Conservation (phyloP, 1,140 invertebrate species). For the Rhyzopertha dominica region DNA sequence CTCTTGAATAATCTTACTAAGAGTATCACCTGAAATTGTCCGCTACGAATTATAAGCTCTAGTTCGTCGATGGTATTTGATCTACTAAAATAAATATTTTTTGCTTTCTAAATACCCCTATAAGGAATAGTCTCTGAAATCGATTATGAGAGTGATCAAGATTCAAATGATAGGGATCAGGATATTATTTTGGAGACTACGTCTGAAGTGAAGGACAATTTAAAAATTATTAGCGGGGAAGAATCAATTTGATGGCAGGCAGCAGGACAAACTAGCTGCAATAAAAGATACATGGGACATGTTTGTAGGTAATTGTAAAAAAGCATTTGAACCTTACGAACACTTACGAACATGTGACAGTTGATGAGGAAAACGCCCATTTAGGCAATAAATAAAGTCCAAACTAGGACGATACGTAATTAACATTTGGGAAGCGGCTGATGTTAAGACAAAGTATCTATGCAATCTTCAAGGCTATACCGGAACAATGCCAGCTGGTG, state of each 20-base stretch:
- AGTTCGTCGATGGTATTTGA: no score
- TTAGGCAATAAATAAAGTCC: no score
- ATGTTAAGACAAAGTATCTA: constrained; percentile 12
- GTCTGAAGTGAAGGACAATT: constrained; percentile 1
- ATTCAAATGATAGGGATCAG: constrained; percentile 1
- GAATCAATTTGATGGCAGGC: constrained; percentile 15
- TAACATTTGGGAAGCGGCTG: constrained; percentile 9
- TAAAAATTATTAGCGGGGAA: neutral
- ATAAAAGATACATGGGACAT: constrained; percentile 37
- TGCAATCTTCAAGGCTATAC: no score
- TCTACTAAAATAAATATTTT: no score
- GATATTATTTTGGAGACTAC: constrained; percentile 1
- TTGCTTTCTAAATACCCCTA: no score
- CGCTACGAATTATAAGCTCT: no score
- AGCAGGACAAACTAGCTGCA: constrained; percentile 36
- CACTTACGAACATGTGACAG: constrained; percentile 5
- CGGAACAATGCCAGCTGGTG: no score
- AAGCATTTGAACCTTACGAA: constrained; percentile 30
- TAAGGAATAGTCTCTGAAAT: no score
- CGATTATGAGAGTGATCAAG: constrained; percentile 1
- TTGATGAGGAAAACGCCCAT: no score
- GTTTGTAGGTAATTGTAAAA: constrained; percentile 32
- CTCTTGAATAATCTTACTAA: no score
- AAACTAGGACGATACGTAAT: no score
- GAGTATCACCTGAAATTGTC: no score